Conservation (phyloP, 2,113 vertebrate genomes). For the Varanus salvator region DNA sequence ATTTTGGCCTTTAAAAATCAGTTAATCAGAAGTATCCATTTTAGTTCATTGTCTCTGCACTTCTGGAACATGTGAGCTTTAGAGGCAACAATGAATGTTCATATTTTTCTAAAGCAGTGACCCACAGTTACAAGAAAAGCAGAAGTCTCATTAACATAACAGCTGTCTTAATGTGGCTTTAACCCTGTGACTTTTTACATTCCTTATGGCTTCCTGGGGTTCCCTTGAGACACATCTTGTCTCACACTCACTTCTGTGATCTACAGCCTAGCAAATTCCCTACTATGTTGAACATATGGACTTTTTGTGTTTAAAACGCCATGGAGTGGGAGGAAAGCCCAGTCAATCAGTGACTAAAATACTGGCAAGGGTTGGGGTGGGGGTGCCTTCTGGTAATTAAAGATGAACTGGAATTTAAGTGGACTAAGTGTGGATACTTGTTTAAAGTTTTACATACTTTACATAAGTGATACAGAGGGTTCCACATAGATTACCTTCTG, state of each 20-base stretch:
- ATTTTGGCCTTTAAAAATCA: conserved; percentile 9
- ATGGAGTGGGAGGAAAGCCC: conserved; percentile 73
- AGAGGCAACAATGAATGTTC: conserved; percentile 64
- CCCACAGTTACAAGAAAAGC: conserved; percentile 76
- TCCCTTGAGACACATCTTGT: conserved; percentile 83
- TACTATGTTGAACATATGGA: conserved; percentile 85
- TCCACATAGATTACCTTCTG: neutral
- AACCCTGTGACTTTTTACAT: conserved; percentile 88
- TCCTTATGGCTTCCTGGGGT: conserved; percentile 82
- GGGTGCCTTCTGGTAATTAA: conserved; percentile 71
- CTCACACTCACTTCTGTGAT: conserved; percentile 81
- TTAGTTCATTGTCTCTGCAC: conserved; percentile 20
- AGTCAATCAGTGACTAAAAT: conserved; percentile 85
- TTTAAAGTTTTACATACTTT: conserved; percentile 50
- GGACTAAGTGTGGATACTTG: conserved; percentile 65
- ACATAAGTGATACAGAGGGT: neutral
- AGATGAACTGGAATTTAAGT: conserved; percentile 72
- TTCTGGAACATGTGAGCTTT: conserved; percentile 56
- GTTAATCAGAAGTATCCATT: conserved; percentile 1
- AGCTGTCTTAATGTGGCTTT: conserved; percentile 91
- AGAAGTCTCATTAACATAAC: conserved; percentile 83
- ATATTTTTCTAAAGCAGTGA: conserved; percentile 80
- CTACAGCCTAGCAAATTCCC: conserved; percentile 84
- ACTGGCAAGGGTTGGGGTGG: conserved; percentile 44
- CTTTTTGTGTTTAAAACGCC: conserved; percentile 81